These are phyloP conservation scores for Mesocricetus auratus DNA, from an alignment of 2,113 vertebrate species.

Conservation along the genomic window DNA sequence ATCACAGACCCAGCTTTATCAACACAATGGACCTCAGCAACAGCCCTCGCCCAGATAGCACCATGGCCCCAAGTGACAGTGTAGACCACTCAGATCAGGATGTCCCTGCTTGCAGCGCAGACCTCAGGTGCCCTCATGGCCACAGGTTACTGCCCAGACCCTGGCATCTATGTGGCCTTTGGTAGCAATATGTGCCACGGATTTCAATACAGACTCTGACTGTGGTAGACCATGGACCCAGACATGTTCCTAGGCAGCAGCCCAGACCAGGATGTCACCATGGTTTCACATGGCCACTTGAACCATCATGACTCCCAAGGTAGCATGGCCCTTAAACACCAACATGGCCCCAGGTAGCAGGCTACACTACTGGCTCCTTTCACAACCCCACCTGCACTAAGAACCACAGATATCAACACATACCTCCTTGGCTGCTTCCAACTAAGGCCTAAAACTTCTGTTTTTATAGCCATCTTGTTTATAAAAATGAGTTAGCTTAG, in stretches of 20 bases:
- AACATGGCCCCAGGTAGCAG: background rate
- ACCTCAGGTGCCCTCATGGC: background rate
- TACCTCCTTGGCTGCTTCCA: background rate
- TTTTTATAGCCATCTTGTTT: slow-evolving; percentile 49
- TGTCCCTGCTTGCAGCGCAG: background rate
- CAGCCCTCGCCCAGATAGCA: background rate
- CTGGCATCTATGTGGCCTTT: background rate
- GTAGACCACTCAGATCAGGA: background rate
- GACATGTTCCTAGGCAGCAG: background rate
- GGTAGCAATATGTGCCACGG: background rate
- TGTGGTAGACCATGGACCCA: background rate
- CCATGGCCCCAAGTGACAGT: background rate
- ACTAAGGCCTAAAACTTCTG: background rate
- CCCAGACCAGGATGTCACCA: background rate
- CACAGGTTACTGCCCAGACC: background rate
- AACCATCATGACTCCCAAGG: background rate
- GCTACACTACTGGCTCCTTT: background rate
- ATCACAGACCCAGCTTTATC: background rate
- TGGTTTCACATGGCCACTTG: background rate
- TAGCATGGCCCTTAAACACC: background rate
- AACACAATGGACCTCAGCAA: background rate
- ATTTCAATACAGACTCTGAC: background rate
- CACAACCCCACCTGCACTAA: background rate
- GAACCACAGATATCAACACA: background rate
- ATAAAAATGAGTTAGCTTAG: background rate